Percentiles rank a stretch among this genome's conserved stretches.
phyloP scores from a whole-genome alignment of 2,113 vertebrate genomes.

The Sakesphorus luctuosus region DNA sequence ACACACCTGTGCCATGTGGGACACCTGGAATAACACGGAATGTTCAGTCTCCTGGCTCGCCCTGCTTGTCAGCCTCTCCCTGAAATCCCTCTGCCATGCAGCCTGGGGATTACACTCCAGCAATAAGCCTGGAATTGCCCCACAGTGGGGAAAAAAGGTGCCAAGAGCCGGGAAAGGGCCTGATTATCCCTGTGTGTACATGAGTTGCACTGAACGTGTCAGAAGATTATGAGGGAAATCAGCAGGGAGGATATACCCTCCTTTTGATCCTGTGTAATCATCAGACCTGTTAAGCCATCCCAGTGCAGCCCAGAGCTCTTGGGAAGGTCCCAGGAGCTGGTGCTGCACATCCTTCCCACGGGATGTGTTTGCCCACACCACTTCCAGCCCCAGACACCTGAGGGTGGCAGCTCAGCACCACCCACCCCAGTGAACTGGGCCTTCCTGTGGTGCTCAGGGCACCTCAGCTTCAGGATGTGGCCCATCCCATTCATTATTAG shows the following conservation, averaged over 20 bases:
- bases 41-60: neutral
- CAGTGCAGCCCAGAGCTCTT: neutral
- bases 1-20: neutral
- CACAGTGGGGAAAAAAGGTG: neutral
- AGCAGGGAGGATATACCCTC: neutral
- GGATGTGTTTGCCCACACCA: neutral
- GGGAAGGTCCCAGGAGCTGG: neutral
- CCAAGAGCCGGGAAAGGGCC: neutral
- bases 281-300: neutral
- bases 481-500: neutral
- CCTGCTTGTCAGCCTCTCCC: neutral
- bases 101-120: neutral
- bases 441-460: neutral
- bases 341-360: neutral
- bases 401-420: neutral
- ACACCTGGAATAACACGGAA: neutral
- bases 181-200: accelerated
- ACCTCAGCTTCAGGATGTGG: neutral
- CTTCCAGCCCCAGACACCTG: neutral
- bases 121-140: neutral
- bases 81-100: neutral
- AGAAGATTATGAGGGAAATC: neutral
- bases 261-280: neutral
- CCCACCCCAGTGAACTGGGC: neutral
- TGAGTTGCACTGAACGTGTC: neutral